Conservation (phyloP, 2,888 invertebrate species). For the Himalopsyche japonica region DNA sequence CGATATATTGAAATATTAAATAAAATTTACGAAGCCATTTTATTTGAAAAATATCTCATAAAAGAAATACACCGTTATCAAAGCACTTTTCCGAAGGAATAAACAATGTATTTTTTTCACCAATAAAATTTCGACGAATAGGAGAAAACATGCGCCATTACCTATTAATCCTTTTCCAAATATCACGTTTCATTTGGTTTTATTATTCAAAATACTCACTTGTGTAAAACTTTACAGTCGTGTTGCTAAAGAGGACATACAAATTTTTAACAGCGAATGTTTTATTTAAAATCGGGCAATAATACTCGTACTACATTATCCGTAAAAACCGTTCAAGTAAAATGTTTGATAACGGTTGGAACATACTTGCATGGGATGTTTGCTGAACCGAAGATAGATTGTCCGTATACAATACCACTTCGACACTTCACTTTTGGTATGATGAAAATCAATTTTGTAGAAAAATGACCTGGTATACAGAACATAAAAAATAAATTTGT, state of each 20-base stretch:
- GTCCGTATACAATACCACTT: background rate
- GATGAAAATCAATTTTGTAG: background rate
- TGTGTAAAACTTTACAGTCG: background rate
- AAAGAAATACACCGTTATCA: background rate
- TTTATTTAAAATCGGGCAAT: constrained; percentile 24
- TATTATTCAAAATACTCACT: background rate
- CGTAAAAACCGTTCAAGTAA: background rate
- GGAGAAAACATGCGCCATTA: background rate
- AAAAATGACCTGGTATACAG: background rate
- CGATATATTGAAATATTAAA: background rate
- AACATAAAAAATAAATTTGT: no score
- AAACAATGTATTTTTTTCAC: background rate
- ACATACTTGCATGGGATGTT: background rate
- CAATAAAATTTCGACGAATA: background rate
- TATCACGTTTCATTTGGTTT: background rate
- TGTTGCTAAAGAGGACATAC: constrained; percentile 18
- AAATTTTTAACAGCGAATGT: constrained; percentile 19
- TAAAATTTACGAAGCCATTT: background rate
- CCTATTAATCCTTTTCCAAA: background rate
- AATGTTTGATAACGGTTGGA: background rate
- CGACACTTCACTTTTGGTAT: background rate
- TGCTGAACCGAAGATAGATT: background rate
- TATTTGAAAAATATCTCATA: background rate
- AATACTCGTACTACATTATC: background rate
- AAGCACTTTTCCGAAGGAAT: background rate